Base-by-base conservation (phyloP, 2,113 vertebrate genomes). In the Misgurnus anguillicaudatus region DNA sequence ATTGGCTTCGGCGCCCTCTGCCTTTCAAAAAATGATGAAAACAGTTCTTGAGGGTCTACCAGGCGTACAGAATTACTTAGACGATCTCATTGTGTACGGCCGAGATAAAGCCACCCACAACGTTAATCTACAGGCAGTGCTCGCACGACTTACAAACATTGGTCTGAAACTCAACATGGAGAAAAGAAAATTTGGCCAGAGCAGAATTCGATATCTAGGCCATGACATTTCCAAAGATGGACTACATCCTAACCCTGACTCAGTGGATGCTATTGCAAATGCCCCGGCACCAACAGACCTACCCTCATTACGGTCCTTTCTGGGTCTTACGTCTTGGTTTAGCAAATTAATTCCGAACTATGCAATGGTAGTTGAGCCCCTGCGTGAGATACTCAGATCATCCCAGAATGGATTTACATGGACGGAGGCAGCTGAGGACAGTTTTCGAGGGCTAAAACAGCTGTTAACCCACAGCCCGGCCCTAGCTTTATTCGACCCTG, bases 261-360 rank as follows among this genome's bases (percentile, higher is more conserved):
- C 55, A 9, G 41, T 74, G 2, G 16, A 41, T 4, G 78, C 60
- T 14, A 74, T 80, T 19, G 6, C 7, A 9, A 31, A 75, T 19
- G 47, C 61, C 16, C 70, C 62, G 57, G 62, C 62, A 1, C 79
- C 71, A 55, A 57, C n/a, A 8, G 70, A 60, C 45, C n/a, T 53
- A 3, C 19, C 39, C 17, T 10, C 79, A 5, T 41, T 67, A 11
- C 0, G 3, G 36, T 80, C 70, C 1, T 75, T 80, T 14, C 24
- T 75, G 11, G 61, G 78, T 1, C 31, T 80, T 11, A 4, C 60
- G 6, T 72, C 78, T 21, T 66, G 31, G 61, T 74, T 74, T 38
- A 21, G 21, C 4, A 80, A 73, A 31, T 65, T 80, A 1, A 10
- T 80, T n/a, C 78, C 61, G 8, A 72, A 66, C 38, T 31, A 72